Evolutionary conservation across 2,113 vertebrate species (phyloP).

Genomic region (mouse (Mus musculus)): DNA sequence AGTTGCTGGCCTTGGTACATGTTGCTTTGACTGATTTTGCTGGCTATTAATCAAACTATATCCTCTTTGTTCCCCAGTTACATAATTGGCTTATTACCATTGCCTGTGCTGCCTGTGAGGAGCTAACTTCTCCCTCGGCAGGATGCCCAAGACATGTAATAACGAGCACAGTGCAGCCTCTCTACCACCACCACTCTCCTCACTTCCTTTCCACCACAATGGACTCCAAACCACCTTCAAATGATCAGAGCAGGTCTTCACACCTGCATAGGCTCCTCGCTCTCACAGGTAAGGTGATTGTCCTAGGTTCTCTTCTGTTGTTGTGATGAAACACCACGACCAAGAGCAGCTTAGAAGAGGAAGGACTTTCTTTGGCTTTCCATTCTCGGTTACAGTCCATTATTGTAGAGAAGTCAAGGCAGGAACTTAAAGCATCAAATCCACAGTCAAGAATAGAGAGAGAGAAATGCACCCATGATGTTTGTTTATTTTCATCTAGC

Average conservation of each 20-base stretch:
- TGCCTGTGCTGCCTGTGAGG: neutral
- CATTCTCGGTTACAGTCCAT: neutral
- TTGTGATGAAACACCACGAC: neutral
- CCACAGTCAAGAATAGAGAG: neutral
- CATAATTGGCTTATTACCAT: neutral
- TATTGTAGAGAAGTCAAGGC: neutral
- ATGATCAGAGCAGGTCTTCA: neutral
- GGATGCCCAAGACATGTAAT: neutral
- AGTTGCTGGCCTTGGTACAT: neutral
- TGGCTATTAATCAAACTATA: neutral
- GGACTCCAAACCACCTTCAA: neutral
- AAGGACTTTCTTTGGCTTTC: neutral
- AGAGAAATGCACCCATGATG: neutral
- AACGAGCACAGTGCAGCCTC: neutral
- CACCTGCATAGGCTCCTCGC: neutral
- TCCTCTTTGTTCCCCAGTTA: neutral
- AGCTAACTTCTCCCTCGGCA: neutral
- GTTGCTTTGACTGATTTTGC: neutral
- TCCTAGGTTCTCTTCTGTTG: neutral
- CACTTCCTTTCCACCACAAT: neutral
- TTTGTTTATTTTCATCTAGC: neutral
- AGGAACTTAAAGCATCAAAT: neutral
- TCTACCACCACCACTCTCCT: neutral
- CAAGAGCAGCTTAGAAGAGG: neutral
- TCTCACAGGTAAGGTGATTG: neutral